These are phyloP conservation scores for Drosophila parthenogenetica DNA, from an alignment of 2,888 invertebrate genomes.

Conservation along the genomic window DNA sequence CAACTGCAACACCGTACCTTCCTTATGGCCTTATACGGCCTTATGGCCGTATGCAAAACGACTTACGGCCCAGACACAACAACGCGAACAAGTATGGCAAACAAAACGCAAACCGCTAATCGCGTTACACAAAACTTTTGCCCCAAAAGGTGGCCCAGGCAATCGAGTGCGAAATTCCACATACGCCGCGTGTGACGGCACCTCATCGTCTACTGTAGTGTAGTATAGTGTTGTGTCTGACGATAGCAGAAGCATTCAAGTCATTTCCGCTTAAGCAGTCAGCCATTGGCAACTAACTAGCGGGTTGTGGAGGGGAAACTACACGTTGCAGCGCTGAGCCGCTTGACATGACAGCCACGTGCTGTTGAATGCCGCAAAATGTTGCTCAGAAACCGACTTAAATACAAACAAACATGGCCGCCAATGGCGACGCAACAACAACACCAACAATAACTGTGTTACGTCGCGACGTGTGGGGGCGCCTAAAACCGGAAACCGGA, in stretches of 20 bases:
- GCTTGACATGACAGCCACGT: conserved; percentile 68
- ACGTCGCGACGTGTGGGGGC: conserved; percentile 1
- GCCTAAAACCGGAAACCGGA: conserved; percentile 78
- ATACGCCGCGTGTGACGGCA: conserved; percentile 72
- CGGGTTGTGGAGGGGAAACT: conserved; percentile 13
- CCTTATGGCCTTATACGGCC: conserved; percentile 27
- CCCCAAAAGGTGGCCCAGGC: conserved; percentile 54
- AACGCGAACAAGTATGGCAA: conserved; percentile 38
- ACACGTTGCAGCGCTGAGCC: conserved; percentile 21
- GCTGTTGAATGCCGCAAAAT: conserved; percentile 76
- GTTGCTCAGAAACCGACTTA: conserved; percentile 77
- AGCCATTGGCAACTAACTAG: conserved; percentile 50
- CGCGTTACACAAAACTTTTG: conserved; percentile 77
- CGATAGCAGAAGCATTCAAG: conserved; percentile 75
- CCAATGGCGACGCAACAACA: conserved; percentile 43
- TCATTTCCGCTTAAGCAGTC: conserved; percentile 81
- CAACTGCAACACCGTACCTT: conserved; percentile 41
- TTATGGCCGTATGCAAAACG: conserved; percentile 40
- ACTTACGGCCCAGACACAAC: conserved; percentile 53
- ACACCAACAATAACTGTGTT: background rate
- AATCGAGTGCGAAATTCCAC: conserved; percentile 81
- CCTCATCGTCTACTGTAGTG: conserved; percentile 3
- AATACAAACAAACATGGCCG: conserved; percentile 81
- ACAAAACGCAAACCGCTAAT: conserved; percentile 78
- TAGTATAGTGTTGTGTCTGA: conserved; percentile 24